Percentiles rank a stretch among this genome's conserved stretches.
Conservation (phyloP, 2,797 vertebrate genomes). For the Poecilia gillii region DNA sequence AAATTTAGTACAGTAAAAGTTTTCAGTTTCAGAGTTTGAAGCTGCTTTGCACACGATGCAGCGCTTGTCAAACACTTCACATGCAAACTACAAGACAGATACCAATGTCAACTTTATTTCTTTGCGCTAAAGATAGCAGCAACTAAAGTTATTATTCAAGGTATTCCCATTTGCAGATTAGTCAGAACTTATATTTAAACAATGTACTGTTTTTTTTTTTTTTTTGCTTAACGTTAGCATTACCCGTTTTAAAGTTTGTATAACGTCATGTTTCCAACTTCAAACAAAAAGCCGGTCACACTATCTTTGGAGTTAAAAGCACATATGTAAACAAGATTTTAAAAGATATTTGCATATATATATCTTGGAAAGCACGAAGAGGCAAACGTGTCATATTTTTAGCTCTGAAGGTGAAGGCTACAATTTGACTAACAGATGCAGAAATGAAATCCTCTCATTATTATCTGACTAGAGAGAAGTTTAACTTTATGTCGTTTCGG, state of each 20-base stretch:
- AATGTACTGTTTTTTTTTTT: neutral
- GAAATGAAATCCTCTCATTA: no score
- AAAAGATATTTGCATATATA: neutral
- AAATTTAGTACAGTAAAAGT: neutral
- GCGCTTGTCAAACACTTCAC: neutral
- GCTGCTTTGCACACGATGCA: neutral
- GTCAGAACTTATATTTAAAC: neutral
- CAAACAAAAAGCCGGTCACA: neutral
- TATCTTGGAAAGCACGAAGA: neutral
- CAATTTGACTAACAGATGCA: neutral
- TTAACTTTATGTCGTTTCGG: neutral
- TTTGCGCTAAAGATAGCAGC: neutral
- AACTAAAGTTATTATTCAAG: slow-evolving; percentile 10
- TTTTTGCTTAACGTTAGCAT: neutral
- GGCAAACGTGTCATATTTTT: neutral
- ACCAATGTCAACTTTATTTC: neutral
- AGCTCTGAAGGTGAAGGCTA: neutral
- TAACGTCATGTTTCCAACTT: neutral
- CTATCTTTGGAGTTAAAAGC: neutral
- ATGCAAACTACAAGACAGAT: neutral
- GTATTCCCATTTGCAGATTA: slow-evolving; percentile 3
- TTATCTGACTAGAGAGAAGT: neutral
- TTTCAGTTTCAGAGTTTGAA: neutral
- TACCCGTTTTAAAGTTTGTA: neutral
- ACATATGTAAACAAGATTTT: neutral